phyloP scores from a whole-genome alignment of 2,888 invertebrate genomes.

The Meandrusa payeni region DNA sequence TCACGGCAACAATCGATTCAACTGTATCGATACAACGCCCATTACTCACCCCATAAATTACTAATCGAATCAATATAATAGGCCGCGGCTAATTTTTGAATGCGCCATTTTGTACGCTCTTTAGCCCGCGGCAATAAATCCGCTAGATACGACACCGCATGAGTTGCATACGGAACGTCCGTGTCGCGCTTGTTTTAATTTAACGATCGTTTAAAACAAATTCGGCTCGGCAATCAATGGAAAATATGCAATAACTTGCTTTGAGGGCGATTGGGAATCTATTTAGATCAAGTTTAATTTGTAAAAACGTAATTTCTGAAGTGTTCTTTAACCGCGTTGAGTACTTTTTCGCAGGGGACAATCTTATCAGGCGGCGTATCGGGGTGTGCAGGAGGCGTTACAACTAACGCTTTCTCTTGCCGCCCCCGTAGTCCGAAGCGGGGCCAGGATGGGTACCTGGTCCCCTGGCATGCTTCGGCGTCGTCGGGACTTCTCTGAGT shows the following conservation, averaged over 20 bases:
- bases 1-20: conserved; percentile 55
- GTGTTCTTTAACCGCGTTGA: too few relatives aligned
- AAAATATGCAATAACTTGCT: conserved; percentile 8
- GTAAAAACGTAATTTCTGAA: too few relatives aligned
- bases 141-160: conserved; percentile 38
- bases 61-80: conserved; percentile 74
- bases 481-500: too few relatives aligned
- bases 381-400: too few relatives aligned
- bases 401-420: too few relatives aligned
- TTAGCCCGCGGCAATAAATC: conserved; percentile 39
- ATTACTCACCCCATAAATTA: conserved; percentile 77
- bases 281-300: conserved; percentile 9
- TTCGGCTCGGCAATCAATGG: conserved; percentile 7
- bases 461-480: too few relatives aligned
- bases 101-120: conserved; percentile 58
- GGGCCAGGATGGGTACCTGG: too few relatives aligned
- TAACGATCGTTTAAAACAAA: conserved; percentile 3
- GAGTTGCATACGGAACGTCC: background rate
- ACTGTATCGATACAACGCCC: conserved; percentile 57
- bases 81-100: conserved; percentile 70
- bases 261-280: background rate
- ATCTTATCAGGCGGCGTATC: too few relatives aligned
- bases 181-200: conserved; percentile 2
- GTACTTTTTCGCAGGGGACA: too few relatives aligned
- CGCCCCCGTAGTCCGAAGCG: too few relatives aligned